A percentile compares a stretch with the other conserved stretches of the same genome.
These are phyloP conservation scores for Gallinago stenura DNA, from an alignment of 2,797 vertebrate species.

Conservation along the genomic window DNA sequence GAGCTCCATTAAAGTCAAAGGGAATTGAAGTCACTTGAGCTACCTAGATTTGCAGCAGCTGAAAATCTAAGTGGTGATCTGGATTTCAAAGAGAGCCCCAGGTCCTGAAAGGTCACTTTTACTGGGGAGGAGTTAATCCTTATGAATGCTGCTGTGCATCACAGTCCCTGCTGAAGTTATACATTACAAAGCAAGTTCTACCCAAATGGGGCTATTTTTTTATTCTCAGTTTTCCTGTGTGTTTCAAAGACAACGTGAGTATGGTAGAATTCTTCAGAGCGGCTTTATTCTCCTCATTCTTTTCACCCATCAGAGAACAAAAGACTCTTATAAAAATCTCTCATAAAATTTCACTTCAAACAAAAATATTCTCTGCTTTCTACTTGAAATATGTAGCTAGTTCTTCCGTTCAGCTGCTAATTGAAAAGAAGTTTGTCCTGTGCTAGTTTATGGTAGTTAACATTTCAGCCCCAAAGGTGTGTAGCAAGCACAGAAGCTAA, in stretches of 20 bases:
- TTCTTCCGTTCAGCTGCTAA: background rate
- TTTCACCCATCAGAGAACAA: background rate
- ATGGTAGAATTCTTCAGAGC: background rate
- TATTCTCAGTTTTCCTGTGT: background rate
- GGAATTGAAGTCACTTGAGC: background rate
- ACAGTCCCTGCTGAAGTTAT: background rate
- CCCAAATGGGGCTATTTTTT: background rate
- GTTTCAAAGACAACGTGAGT: background rate
- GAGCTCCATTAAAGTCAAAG: background rate
- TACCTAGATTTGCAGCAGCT: background rate
- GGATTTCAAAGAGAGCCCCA: background rate
- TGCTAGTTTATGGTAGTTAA: background rate
- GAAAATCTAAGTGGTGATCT: background rate
- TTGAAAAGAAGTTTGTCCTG: background rate
- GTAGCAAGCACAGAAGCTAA: background rate
- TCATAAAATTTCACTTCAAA: background rate
- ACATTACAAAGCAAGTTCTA: background rate
- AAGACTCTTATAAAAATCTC: background rate
- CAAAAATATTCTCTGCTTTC: background rate
- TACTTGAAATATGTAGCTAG: background rate
- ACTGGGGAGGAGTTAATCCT: background rate
- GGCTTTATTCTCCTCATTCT: background rate
- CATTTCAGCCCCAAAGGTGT: accelerated
- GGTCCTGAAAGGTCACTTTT: accelerated
- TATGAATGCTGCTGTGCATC: accelerated